Percentiles rank a stretch among this genome's conserved stretches.
phyloP scores from a whole-genome alignment of 1,140 invertebrate species.

The Drosophila hydei region DNA sequence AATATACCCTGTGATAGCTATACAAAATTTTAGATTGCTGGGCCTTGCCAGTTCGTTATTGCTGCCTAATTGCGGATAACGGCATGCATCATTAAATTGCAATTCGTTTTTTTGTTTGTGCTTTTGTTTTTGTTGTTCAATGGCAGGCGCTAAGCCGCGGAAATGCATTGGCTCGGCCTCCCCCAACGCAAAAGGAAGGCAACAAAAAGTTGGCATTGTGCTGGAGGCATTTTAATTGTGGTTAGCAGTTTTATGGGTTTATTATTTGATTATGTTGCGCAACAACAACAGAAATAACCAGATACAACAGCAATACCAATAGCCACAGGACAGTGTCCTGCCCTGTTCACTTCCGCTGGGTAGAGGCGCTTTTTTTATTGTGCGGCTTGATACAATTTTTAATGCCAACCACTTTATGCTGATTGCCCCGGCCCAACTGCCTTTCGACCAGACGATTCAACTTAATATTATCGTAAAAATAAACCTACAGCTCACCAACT shows the following conservation, averaged over 20 bases:
- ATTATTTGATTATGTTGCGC: constrained; percentile 68
- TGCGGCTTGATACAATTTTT: constrained; percentile 76
- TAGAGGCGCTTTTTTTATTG: constrained; percentile 73
- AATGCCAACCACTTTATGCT: constrained; percentile 79
- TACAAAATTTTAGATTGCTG: constrained; percentile 13
- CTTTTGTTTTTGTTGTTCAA: constrained; percentile 55
- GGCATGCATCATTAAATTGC: constrained; percentile 77
- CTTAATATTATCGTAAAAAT: constrained; percentile 79
- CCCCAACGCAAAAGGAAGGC: constrained; percentile 47
- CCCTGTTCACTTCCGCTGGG: constrained; percentile 56
- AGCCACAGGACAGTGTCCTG: constrained; percentile 1
- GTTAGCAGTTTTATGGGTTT: constrained; percentile 73
- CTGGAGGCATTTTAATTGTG: constrained; percentile 71
- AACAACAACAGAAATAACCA: neutral
- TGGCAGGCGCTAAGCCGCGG: constrained; percentile 47
- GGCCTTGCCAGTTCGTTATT: constrained; percentile 48
- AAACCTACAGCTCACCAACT: constrained; percentile 63
- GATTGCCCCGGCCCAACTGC: constrained; percentile 60
- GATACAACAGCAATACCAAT: constrained; percentile 29
- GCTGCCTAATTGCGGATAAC: constrained; percentile 67
- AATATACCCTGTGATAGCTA: neutral
- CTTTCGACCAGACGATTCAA: constrained; percentile 41
- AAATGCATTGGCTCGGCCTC: constrained; percentile 56
- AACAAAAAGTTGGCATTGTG: constrained; percentile 52
- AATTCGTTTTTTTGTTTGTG: constrained; percentile 54